Evolutionary conservation across 2,113 vertebrate genomes (phyloP).

Genomic region (Probosciger aterrimus): DNA sequence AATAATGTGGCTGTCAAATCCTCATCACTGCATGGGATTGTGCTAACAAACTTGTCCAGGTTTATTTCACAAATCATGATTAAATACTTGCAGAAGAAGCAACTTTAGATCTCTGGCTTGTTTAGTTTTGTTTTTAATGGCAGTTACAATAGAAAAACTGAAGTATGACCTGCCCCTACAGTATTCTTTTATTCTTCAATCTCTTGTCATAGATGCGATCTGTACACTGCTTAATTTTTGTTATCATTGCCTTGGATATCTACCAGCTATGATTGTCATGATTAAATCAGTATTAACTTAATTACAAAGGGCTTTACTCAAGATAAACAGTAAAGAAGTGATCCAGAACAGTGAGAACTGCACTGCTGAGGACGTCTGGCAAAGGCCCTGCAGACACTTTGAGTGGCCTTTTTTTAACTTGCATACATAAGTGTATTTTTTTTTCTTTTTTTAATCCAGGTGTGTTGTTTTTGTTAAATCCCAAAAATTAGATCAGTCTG

Average conservation of each 20-base stretch:
- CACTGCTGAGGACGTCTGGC: conserved; percentile 12
- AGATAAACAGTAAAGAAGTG: conserved; percentile 45
- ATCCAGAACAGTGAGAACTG: conserved; percentile 43
- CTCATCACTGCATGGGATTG: neutral
- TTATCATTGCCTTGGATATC: conserved; percentile 55
- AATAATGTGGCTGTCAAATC: conserved; percentile 50
- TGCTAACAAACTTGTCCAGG: conserved; percentile 18
- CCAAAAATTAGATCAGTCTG: conserved; percentile 40
- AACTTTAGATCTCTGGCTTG: neutral
- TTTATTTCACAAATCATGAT: neutral
- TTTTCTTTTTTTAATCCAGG: neutral
- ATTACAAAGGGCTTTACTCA: conserved; percentile 57
- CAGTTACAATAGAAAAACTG: neutral
- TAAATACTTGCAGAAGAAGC: neutral
- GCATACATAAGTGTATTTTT: neutral
- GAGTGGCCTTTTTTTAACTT: neutral
- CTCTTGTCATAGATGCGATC: conserved; percentile 3
- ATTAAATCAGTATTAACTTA: conserved; percentile 66
- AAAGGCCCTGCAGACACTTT: neutral
- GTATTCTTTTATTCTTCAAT: conserved; percentile 5
- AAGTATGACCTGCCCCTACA: neutral
- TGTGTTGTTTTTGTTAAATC: conserved; percentile 1
- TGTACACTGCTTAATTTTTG: conserved; percentile 21
- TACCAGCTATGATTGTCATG: conserved; percentile 45
- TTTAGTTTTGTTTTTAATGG: neutral